These are phyloP conservation scores for Drosophila ezoana DNA, from an alignment of 2,888 invertebrate genomes.

Conservation along the genomic window DNA sequence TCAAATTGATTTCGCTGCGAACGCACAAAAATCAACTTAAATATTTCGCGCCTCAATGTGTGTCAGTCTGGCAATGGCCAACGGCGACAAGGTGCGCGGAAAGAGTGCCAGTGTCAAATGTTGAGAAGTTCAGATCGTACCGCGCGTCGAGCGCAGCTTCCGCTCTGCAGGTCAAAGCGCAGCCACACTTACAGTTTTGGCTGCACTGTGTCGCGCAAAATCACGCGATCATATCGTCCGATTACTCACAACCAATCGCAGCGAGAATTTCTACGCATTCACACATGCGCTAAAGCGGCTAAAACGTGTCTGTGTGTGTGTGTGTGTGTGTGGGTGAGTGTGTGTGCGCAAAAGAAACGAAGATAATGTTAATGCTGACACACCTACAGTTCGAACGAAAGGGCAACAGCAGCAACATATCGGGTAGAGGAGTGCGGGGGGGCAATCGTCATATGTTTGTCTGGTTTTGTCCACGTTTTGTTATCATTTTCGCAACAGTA, in stretches of 20 bases:
- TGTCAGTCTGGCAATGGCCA: slow-evolving; percentile 56
- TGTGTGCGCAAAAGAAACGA: slow-evolving; percentile 36
- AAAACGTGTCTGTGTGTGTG: not conserved
- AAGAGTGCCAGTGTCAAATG: slow-evolving; percentile 23
- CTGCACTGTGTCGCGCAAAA: slow-evolving; percentile 40
- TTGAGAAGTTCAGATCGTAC: slow-evolving; percentile 4
- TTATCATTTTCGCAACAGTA: slow-evolving; percentile 19
- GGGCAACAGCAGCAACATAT: slow-evolving; percentile 12
- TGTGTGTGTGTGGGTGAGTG: not conserved
- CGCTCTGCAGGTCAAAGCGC: slow-evolving; percentile 8
- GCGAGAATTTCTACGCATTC: slow-evolving; percentile 35
- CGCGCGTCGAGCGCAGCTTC: slow-evolving; percentile 25
- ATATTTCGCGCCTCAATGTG: slow-evolving; percentile 52
- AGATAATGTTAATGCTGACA: slow-evolving; percentile 47
- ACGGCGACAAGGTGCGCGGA: slow-evolving; percentile 7
- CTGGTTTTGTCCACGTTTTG: slow-evolving; percentile 13
- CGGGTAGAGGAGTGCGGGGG: not conserved
- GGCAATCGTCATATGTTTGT: slow-evolving; percentile 15
- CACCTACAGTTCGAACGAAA: slow-evolving; percentile 29
- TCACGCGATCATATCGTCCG: slow-evolving; percentile 77
- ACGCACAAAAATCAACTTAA: slow-evolving; percentile 43
- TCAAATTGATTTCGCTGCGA: slow-evolving; percentile 61
- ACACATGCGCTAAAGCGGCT: slow-evolving; percentile 32
- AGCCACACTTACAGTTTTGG: slow-evolving; percentile 50
- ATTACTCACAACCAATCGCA: slow-evolving; percentile 71